Base-by-base conservation (phyloP, 2,797 vertebrate genomes). In the Cirrhinus molitorella region DNA sequence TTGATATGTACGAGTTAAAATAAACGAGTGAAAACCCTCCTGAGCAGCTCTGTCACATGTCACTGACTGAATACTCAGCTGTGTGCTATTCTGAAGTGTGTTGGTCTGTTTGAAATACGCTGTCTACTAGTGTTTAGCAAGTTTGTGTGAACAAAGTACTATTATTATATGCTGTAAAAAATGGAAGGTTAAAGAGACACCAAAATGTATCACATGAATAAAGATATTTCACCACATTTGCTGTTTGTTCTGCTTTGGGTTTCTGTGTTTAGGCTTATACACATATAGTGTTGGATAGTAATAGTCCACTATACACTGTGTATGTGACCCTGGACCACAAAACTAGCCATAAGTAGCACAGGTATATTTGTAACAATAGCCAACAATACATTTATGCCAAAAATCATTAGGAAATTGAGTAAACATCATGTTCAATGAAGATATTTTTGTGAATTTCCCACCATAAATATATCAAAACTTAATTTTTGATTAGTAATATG, bases 111-210 rank as follows among this genome's bases (percentile, higher is more conserved):
- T 94, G 93, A 94, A 96, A 95, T 95, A 95, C 93, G 95, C 95
- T 96, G 96, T 97, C 96, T 96, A 94, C 92, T 96, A 95, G 96
- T 97, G 96, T 97, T 97, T 97, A 96, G 96, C 94, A 90, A 91
- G 94, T 96, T 95, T 93, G 95, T 97, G 97, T 97, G 95, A 96
- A 96, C 96, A 96, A 94, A 94, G 94, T 95, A 94, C 91, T 95
- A 95, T 94, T 95, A 95, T 91, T 96, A 96, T 95, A 95, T 96
- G 96, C 94, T 96, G 96, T 97, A 95, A 95, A 95, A 94, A 95
- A 94, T 92, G 91, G 90, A 95, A 91, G 92, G 92, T 92, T 91
- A 92, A 92, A 90, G 89, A 94, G 94, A 95, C 91, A 93, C 95
- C 95, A 94, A 96, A 94, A 91, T 97, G 95, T 96, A 95, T 96